These are phyloP conservation scores for Panagrolaimus sp. DNA, from an alignment of 1,140 invertebrate genomes.

Conservation along the genomic window DNA sequence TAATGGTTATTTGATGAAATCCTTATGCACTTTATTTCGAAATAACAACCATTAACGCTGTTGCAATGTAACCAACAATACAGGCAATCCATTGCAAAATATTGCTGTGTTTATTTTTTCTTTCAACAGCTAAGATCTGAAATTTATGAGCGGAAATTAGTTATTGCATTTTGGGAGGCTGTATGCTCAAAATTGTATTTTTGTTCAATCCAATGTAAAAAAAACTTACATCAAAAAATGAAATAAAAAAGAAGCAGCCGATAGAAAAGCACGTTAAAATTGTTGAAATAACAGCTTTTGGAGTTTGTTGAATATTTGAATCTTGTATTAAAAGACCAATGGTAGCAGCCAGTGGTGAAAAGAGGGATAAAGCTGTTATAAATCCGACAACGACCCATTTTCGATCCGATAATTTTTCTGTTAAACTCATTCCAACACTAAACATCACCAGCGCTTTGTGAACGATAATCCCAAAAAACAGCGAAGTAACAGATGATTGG, in stretches of 20 bases:
- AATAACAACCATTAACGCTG: neutral
- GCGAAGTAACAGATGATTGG: constrained; percentile 59
- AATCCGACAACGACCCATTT: constrained; percentile 63
- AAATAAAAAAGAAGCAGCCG: constrained; percentile 47
- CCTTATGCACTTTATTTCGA: neutral
- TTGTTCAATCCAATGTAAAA: too few relatives aligned
- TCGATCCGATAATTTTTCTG: constrained; percentile 65
- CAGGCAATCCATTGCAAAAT: constrained; percentile 35
- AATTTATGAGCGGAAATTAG: too few relatives aligned
- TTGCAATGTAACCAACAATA: constrained; percentile 11
- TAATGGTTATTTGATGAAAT: too few relatives aligned
- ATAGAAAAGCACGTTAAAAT: constrained; percentile 40
- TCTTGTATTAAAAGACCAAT: constrained; percentile 34
- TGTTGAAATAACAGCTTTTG: constrained; percentile 35
- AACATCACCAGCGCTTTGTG: constrained; percentile 66
- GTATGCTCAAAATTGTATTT: too few relatives aligned
- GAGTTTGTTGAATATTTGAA: constrained; percentile 23
- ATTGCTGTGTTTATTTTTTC: constrained; percentile 35
- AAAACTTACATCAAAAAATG: constrained; percentile 42
- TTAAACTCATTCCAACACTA: constrained; percentile 64
- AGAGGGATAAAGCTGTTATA: constrained; percentile 65
- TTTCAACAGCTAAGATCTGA: constrained; percentile 44
- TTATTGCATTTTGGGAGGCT: too few relatives aligned
- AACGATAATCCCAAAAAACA: constrained; percentile 64
- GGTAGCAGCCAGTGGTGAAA: constrained; percentile 64